Evolutionary conservation across 2,113 vertebrate genomes (phyloP), one percentile per base, ranked within the genome.

Genomic region (Otus sunia): DNA sequence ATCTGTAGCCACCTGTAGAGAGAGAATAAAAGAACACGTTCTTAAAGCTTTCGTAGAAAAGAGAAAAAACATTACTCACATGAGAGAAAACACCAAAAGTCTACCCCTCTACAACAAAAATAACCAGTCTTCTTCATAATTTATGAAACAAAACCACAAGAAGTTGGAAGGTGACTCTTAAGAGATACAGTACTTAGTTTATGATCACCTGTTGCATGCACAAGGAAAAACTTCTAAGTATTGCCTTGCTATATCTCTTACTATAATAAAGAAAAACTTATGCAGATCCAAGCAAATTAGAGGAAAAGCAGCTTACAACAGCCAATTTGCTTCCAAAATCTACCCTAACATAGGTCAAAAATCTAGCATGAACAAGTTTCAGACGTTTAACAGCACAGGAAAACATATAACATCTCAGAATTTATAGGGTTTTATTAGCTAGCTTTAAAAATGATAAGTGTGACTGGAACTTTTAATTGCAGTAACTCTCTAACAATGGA

Each of bases 401-500:
- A 91, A 92, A 76, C 59, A 16, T 86, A 4, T 43, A 79, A 47
- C 5, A 0, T 55, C 63, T 90, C 64, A 72, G 74, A 86, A 88
- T 88, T 76, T 63, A 71, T 47, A 67, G n/a, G 30, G 26, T 25
- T 77, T 88, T 88, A 91, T 95, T 63, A 76, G 50, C 73, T 50
- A 2, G 41, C 71, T 92, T 92, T 93, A 73, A 94, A 92, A 95
- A 76, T 12, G 6, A 19, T 92, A 95, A 90, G 74, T 74, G 95
- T 59, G 94, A 69, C 94, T 87, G 69, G 74, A 76, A 78, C 76
- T 53, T 92, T 76, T 94, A 94, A 94, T 94, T 87, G 89, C 95
- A 85, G 56, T 64, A 82, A 92, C 39, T 59, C 58, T 75, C 3
- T 64, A 94, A 96, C 96, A 96, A 95, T 91, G 74, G 93, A 93